Conservation (phyloP, 2,113 vertebrate species). For the Aramus guarauna region DNA sequence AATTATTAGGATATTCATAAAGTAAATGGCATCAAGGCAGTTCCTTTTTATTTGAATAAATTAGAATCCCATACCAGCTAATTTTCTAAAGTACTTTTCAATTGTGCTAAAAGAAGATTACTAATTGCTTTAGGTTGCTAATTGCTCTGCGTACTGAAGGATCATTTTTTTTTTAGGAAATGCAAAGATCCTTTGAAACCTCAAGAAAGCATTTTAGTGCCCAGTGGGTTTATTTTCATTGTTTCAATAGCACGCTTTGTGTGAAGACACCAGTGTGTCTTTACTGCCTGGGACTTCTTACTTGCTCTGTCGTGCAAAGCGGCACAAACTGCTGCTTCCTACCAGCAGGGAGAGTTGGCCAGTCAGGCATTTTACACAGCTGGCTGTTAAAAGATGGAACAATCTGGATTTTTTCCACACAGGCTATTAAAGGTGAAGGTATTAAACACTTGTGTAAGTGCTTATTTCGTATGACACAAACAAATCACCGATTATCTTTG, state of each 20-base stretch:
- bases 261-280: background rate
- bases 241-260: background rate
- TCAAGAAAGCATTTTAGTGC: background rate
- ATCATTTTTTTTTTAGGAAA: background rate
- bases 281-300: background rate
- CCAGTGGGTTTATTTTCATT: background rate
- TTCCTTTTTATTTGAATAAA: background rate
- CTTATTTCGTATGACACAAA: background rate
- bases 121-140: background rate
- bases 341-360: background rate
- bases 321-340: background rate
- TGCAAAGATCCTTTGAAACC: background rate
- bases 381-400: background rate
- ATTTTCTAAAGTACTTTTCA: constrained; percentile 21
- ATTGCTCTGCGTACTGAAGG: background rate
- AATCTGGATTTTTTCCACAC: background rate
- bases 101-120: background rate
- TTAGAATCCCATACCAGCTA: background rate
- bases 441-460: background rate
- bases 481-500: background rate
- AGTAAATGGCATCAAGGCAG: background rate
- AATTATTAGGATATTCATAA: background rate
- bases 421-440: background rate
- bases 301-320: background rate
- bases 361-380: background rate